These are phyloP conservation scores for Limnephilus lunatus DNA, from an alignment of 2,888 invertebrate species.

Conservation along the genomic window DNA sequence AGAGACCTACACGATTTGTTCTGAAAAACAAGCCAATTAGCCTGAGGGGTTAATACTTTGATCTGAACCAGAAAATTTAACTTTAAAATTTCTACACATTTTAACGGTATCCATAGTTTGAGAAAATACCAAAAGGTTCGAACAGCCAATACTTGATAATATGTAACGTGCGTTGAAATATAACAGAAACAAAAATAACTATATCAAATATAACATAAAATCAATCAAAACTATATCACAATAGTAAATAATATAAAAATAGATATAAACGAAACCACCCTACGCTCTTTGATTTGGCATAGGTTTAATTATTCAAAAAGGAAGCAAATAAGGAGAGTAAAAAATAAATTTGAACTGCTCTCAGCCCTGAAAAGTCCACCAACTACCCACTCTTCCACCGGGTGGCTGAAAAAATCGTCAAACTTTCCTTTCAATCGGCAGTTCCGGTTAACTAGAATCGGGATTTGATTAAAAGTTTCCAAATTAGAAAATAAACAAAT, in stretches of 20 bases:
- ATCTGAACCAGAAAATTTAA: too few species aligned
- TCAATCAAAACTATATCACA: too few species aligned
- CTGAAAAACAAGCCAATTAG: too few species aligned
- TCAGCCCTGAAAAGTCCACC: neutral
- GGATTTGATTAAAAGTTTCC: slow-evolving; percentile 53
- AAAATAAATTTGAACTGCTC: neutral
- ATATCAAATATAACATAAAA: too few species aligned
- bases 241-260: neutral
- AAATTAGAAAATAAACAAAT: slow-evolving; percentile 50
- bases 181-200: too few species aligned
- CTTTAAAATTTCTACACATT: too few species aligned
- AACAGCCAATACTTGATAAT: too few species aligned
- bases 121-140: too few species aligned
- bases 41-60: too few species aligned
- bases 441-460: slow-evolving; percentile 46
- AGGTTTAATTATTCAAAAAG: neutral
- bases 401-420: slow-evolving; percentile 38
- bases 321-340: neutral
- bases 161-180: too few species aligned
- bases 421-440: slow-evolving; percentile 50
- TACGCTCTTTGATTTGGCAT: neutral
- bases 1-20: too few species aligned
- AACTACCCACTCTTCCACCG: neutral
- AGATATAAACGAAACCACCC: neutral
- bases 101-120: too few species aligned